Evolutionary conservation across 2,888 invertebrate genomes (phyloP).

Genomic region (Melinaea marsaeus): DNA sequence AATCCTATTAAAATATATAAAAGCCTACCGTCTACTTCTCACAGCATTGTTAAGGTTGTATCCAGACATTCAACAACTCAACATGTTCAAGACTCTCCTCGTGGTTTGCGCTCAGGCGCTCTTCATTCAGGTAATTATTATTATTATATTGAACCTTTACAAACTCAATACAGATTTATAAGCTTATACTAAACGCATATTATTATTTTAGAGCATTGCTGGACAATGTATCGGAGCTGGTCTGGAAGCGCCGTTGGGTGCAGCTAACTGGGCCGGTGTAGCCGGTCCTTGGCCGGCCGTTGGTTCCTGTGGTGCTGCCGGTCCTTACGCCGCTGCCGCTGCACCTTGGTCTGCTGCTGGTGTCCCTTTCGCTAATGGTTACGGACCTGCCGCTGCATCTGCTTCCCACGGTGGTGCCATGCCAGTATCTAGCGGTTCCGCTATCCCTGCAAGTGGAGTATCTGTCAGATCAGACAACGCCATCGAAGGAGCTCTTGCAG

Average conservation of each 20-base stretch:
- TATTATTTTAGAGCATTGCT: constrained; percentile 32
- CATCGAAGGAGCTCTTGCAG: constrained; percentile 37
- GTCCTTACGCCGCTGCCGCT: neutral
- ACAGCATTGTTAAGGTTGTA: constrained; percentile 6
- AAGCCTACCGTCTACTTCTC: constrained; percentile 6
- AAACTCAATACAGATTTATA: neutral
- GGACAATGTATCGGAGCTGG: constrained; percentile 30
- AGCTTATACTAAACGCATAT: neutral
- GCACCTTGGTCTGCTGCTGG: constrained; percentile 14
- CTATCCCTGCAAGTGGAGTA: constrained; percentile 34
- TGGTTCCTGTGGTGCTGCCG: constrained; percentile 16
- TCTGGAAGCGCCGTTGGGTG: neutral
- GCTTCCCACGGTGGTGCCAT: constrained; percentile 32
- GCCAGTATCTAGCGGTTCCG: constrained; percentile 39
- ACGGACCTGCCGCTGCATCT: constrained; percentile 9
- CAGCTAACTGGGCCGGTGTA: constrained; percentile 1
- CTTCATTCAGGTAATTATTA: constrained; percentile 36
- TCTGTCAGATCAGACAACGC: constrained; percentile 38
- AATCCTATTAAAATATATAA: constrained; percentile 17
- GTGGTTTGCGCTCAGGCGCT: constrained; percentile 40
- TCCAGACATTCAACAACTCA: constrained; percentile 14
- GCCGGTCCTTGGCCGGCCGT: constrained; percentile 10
- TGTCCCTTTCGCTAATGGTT: constrained; percentile 9
- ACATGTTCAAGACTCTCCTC: constrained; percentile 38
- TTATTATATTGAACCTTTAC: neutral